Percentiles rank a stretch among this genome's conserved stretches.
phyloP scores from a whole-genome alignment of 2,113 vertebrate genomes.

The western clawed frog (Xenopus tropicalis) region UCB_Xtro_10.0 CM004447.2:112465001-112465500 shows the following conservation, averaged over 20 bases:
- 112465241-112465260: conserved; percentile 54
- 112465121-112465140: conserved; percentile 91
- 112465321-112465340: too few relatives aligned
- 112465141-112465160: conserved; percentile 85
- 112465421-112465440: too few relatives aligned
- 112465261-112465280: conserved; percentile 42
- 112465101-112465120: conserved; percentile 56
- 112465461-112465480: too few relatives aligned
- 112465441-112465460: too few relatives aligned
- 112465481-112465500: too few relatives aligned
- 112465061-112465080: conserved; percentile 81
- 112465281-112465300: conserved; percentile 31
- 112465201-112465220: conserved; percentile 63
- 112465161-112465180: conserved; percentile 73
- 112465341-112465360: too few relatives aligned
- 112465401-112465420: too few relatives aligned
- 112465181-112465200: conserved; percentile 68
- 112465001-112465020: conserved; percentile 94
- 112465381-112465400: too few relatives aligned
- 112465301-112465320: too few relatives aligned
- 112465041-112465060: conserved; percentile 70
- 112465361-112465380: too few relatives aligned
- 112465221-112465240: conserved; percentile 52
- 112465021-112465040: conserved; percentile 67
- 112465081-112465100: conserved; percentile 80